Evolutionary conservation across 2,113 vertebrate genomes (phyloP).

Genomic region (Halcyon senegalensis): DNA sequence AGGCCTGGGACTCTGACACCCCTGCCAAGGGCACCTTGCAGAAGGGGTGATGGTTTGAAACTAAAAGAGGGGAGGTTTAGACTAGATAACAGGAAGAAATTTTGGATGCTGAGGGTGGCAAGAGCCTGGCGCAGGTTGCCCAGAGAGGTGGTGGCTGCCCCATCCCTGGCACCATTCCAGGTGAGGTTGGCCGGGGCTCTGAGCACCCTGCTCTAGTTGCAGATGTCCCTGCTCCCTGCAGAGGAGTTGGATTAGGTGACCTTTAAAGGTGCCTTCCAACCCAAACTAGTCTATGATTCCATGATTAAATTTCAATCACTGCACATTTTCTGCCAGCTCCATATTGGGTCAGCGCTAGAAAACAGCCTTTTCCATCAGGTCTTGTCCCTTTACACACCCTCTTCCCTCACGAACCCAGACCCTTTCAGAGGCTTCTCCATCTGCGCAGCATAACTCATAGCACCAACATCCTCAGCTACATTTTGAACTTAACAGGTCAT

Average conservation of each 20-base stretch:
- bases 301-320: not conserved
- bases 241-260: not conserved
- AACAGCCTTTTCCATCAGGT: accelerated
- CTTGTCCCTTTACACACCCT: not conserved
- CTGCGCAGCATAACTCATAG: accelerated
- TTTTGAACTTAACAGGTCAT: accelerated
- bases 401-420: not conserved
- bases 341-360: accelerated
- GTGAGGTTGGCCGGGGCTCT: not conserved
- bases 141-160: not conserved
- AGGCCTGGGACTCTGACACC: not conserved
- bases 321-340: not conserved
- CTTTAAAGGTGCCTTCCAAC: not conserved
- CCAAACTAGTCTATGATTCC: not conserved
- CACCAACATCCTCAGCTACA: not conserved
- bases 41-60: not conserved
- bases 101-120: not conserved
- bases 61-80: not conserved
- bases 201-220: not conserved
- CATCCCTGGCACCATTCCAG: no score
- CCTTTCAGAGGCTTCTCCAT: not conserved
- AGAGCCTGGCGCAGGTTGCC: not conserved
- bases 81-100: no score
- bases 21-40: not conserved
- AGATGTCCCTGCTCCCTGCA: not conserved